phyloP scores from a whole-genome alignment of 2,888 invertebrate genomes.

The Thysanoteuthis rhombus region DNA sequence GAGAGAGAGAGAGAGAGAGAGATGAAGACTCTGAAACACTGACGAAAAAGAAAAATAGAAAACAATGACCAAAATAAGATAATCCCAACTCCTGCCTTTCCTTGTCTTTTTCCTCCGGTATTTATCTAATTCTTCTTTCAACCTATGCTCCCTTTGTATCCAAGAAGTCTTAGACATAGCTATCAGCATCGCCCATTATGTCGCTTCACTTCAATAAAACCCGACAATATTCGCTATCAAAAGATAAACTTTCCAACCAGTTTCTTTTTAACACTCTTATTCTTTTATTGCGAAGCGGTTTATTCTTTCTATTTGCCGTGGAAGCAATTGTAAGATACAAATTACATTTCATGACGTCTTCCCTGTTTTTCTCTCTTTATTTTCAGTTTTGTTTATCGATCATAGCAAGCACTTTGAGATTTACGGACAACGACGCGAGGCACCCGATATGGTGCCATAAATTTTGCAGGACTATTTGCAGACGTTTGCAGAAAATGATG shows the following conservation, averaged over 20 bases:
- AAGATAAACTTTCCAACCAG: neutral
- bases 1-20: too few species aligned
- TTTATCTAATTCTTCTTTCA: neutral
- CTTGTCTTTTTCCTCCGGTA: neutral
- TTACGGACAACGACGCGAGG: neutral
- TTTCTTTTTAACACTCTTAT: too few species aligned
- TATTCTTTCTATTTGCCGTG: neutral
- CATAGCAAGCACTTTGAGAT: neutral
- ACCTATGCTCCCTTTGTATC: neutral
- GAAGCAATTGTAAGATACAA: neutral
- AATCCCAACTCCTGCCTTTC: neutral
- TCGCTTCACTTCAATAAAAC: neutral
- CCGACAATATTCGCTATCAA: neutral
- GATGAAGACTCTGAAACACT: too few species aligned
- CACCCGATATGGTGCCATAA: neutral
- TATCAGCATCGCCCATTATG: neutral
- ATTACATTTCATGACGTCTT: neutral
- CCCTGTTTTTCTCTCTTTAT: neutral
- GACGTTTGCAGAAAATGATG: neutral
- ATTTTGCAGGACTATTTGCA: neutral
- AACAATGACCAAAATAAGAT: too few species aligned
- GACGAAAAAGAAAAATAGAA: too few species aligned
- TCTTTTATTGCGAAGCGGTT: neutral
- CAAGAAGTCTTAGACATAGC: neutral
- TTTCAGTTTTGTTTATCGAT: neutral